Conservation (phyloP, 2,113 vertebrate genomes). For the Sturnus vulgaris region DNA sequence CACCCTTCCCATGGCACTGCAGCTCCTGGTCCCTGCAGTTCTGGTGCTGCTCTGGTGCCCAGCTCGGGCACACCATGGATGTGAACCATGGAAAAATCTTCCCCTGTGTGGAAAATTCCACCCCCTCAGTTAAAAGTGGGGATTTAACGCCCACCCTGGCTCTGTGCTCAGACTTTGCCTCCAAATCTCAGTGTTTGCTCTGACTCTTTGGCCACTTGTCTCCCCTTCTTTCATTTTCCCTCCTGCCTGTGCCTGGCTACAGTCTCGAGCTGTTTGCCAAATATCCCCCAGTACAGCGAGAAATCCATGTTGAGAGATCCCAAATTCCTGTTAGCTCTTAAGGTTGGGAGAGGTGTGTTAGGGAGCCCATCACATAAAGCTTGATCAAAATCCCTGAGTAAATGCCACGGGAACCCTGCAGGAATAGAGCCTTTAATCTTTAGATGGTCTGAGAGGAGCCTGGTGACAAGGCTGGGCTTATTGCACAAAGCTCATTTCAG, state of each 20-base stretch:
- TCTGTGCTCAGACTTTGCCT: neutral
- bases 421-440: conserved; percentile 68
- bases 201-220: conserved; percentile 6
- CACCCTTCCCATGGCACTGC: no score
- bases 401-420: conserved; percentile 64
- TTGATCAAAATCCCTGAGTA: conserved; percentile 63
- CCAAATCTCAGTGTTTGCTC: conserved; percentile 11
- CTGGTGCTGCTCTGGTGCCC: neutral
- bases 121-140: neutral
- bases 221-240: neutral
- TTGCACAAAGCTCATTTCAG: conserved; percentile 50
- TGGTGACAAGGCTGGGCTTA: conserved; percentile 62
- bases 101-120: neutral
- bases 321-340: conserved; percentile 56
- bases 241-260: conserved; percentile 32
- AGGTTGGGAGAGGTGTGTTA: conserved; percentile 59
- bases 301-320: conserved; percentile 55
- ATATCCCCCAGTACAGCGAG: conserved; percentile 28
- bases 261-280: conserved; percentile 60
- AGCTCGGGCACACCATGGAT: fast-evolving
- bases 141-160: neutral
- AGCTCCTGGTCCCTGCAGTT: neutral
- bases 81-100: fast-evolving
- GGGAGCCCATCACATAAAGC: conserved; percentile 62
- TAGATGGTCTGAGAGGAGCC: conserved; percentile 33